Evolutionary conservation across 2,113 vertebrate genomes (phyloP).

Genomic region (Stercorarius parasiticus): DNA sequence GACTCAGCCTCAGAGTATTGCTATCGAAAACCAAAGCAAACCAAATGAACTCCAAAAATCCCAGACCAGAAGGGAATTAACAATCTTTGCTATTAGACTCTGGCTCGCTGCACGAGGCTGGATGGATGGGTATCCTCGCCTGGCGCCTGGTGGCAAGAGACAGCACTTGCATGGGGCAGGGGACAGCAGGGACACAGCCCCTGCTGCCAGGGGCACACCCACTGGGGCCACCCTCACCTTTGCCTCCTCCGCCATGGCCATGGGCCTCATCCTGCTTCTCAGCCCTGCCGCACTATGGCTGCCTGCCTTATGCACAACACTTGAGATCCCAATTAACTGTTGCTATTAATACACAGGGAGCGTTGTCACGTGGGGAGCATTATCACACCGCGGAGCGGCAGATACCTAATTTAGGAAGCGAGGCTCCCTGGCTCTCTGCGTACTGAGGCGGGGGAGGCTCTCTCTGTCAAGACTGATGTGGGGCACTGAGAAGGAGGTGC

Average conservation of each 20-base stretch:
- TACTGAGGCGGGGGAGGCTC: background rate
- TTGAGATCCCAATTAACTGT: conserved; percentile 11
- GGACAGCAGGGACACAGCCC: background rate
- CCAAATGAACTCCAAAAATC: background rate
- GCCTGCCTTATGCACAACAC: background rate
- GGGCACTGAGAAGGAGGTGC: background rate
- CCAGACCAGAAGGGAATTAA: background rate
- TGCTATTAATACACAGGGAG: conserved; percentile 37
- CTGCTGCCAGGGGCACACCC: background rate
- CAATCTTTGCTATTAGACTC: background rate
- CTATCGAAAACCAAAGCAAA: background rate
- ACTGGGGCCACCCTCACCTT: background rate
- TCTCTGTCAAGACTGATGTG: background rate
- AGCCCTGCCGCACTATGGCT: background rate
- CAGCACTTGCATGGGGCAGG: background rate
- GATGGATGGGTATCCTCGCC: background rate
- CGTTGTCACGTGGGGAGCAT: background rate
- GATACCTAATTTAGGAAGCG: conserved; percentile 10
- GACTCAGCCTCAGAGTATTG: background rate
- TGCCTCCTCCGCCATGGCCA: background rate
- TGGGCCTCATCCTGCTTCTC: background rate
- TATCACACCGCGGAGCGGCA: background rate
- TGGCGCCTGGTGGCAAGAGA: background rate
- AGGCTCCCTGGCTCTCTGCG: background rate
- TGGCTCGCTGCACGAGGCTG: rapidly evolving